These are phyloP conservation scores for Heteronetta atricapilla DNA, from an alignment of 2,113 vertebrate genomes.

Conservation along the genomic window DNA sequence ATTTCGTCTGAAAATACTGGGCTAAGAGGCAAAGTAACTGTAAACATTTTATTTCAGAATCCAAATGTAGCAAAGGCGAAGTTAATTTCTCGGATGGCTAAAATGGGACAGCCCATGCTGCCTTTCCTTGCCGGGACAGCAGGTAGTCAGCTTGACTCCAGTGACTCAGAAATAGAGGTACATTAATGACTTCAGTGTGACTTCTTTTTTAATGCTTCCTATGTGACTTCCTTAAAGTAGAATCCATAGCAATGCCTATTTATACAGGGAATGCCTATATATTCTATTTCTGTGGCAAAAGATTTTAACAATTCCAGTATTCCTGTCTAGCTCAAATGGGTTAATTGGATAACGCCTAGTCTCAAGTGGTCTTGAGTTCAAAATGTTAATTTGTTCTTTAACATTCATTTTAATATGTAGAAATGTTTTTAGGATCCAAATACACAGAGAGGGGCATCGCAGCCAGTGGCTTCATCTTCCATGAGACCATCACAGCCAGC, in stretches of 20 bases:
- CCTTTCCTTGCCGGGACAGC: conserved; percentile 84
- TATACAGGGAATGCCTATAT: neutral
- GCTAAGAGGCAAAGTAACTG: neutral
- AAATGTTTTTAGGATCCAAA: conserved; percentile 81
- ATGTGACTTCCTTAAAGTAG: neutral
- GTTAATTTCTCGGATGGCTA: conserved; percentile 97
- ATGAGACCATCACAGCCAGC: conserved; percentile 73
- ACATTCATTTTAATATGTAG: neutral
- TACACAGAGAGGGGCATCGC: conserved; percentile 66
- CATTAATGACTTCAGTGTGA: neutral
- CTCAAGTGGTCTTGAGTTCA: neutral
- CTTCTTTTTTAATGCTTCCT: neutral
- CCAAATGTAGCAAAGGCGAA: conserved; percentile 93
- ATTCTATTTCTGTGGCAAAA: neutral
- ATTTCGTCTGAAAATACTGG: neutral
- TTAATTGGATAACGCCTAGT: neutral
- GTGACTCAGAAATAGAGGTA: conserved; percentile 93
- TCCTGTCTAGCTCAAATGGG: neutral
- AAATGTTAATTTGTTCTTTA: neutral
- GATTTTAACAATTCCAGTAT: neutral
- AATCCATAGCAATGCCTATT: neutral
- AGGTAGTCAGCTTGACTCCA: conserved; percentile 88
- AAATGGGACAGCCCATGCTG: conserved; percentile 97
- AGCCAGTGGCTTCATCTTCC: conserved; percentile 63
- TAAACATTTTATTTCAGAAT: conserved; percentile 77